These are phyloP conservation scores for Lanius ludovicianus DNA, from an alignment of 2,113 vertebrate species.

Conservation along the genomic window DNA sequence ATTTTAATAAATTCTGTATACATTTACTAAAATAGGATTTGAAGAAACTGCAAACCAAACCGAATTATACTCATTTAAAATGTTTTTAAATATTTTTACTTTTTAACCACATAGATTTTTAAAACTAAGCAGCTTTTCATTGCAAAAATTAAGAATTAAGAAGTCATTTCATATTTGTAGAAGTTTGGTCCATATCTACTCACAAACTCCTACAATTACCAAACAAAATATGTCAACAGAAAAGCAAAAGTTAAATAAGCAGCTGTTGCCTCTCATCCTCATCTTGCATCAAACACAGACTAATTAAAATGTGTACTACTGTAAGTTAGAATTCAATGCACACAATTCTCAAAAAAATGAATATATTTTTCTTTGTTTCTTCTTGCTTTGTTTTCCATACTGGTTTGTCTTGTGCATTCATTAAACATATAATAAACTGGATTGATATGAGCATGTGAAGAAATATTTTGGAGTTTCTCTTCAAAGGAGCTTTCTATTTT, in stretches of 20 bases:
- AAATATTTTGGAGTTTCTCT: slow-evolving; percentile 7
- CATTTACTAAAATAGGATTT: neutral
- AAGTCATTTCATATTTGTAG: neutral
- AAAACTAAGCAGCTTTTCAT: neutral
- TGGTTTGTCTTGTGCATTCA: slow-evolving; percentile 17
- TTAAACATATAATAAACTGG: slow-evolving; percentile 20
- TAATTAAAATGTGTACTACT: slow-evolving; percentile 30
- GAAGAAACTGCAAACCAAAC: neutral
- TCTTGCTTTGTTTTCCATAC: neutral
- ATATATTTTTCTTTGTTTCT: neutral
- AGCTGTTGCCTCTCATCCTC: neutral
- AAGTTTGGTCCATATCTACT: neutral
- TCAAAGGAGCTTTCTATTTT: slow-evolving; percentile 42
- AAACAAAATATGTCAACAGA: neutral
- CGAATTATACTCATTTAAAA: neutral
- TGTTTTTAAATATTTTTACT: neutral
- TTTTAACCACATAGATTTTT: neutral
- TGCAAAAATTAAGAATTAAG: neutral
- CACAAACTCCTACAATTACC: neutral
- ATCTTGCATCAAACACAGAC: neutral
- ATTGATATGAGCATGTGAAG: slow-evolving; percentile 11
- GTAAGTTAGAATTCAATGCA: neutral
- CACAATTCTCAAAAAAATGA: neutral
- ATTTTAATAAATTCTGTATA: neutral
- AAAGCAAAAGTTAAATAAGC: neutral